These are phyloP conservation scores for Panagrolaimus sp. DNA, from an alignment of 1,140 invertebrate species.

Conservation along the genomic window DNA sequence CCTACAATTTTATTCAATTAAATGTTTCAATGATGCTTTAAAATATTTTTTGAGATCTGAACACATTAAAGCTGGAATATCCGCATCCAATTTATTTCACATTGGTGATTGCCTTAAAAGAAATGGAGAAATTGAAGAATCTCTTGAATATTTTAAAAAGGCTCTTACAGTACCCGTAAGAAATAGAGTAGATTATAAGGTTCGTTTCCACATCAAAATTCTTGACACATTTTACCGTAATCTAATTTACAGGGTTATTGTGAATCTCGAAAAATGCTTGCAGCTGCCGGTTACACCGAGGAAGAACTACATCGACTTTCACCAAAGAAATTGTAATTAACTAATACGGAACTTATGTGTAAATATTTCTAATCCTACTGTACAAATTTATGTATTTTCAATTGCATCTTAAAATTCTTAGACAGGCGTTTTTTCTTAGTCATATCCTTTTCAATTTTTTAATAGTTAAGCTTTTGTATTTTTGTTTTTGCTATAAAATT, in stretches of 20 bases:
- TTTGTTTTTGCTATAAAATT: no score
- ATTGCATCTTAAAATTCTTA: no score
- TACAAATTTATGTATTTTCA: no score
- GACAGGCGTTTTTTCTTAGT: no score
- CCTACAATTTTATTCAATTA: slow-evolving; percentile 29
- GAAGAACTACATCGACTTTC: background rate
- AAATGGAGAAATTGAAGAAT: slow-evolving; percentile 19
- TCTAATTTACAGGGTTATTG: background rate
- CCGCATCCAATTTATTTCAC: slow-evolving; percentile 26
- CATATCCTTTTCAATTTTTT: no score
- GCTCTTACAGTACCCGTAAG: slow-evolving; percentile 19
- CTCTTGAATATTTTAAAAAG: slow-evolving; percentile 27
- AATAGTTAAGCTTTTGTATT: no score
- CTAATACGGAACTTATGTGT: no score
- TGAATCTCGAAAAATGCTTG: slow-evolving; percentile 2
- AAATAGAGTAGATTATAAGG: slow-evolving; percentile 21
- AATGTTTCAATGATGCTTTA: slow-evolving; percentile 26
- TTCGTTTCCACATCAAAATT: background rate
- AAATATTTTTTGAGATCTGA: slow-evolving; percentile 24
- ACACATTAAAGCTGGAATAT: slow-evolving; percentile 23
- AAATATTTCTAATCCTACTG: no score
- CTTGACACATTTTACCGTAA: background rate
- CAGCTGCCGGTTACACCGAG: background rate
- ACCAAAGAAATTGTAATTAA: no score
- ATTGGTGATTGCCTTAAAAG: slow-evolving; percentile 27